These are phyloP conservation scores for Talpa occidentalis DNA, from an alignment of 2,113 vertebrate species.

Conservation along the genomic window DNA sequence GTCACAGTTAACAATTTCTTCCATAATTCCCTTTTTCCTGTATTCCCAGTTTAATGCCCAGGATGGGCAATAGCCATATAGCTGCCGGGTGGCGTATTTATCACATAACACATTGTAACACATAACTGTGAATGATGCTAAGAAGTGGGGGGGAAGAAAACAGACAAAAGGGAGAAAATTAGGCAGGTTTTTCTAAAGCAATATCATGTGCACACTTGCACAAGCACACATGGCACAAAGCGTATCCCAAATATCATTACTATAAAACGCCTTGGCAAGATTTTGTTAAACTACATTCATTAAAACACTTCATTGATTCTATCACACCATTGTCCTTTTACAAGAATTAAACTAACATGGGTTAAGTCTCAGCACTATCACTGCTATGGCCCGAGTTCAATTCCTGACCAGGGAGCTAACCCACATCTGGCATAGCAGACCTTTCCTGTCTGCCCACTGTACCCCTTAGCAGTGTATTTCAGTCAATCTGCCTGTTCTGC, in stretches of 20 bases:
- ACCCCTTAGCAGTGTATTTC: no score
- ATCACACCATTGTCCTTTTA: conserved; percentile 22
- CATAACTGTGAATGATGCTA: conserved; percentile 98
- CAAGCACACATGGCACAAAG: conserved; percentile 22
- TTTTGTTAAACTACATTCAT: neutral
- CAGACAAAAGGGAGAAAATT: conserved; percentile 75
- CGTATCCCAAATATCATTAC: neutral
- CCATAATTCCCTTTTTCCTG: conserved; percentile 99
- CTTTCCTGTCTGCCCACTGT: no score
- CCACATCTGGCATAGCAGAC: no score
- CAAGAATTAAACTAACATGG: neutral
- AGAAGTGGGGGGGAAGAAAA: conserved; percentile 61
- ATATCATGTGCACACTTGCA: neutral
- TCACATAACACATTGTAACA: conserved; percentile 99
- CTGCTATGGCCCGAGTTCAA: no score
- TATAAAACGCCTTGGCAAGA: conserved; percentile 20
- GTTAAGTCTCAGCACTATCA: neutral
- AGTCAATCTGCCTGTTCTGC: no score
- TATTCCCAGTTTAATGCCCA: conserved; percentile 99
- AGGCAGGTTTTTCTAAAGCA: conserved; percentile 69
- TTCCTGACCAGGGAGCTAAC: no score
- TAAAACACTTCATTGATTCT: conserved; percentile 7
- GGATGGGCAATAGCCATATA: conserved; percentile 98
- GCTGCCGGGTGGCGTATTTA: conserved; percentile 99
- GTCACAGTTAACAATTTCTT: conserved; percentile 97